Evolutionary conservation across 2,797 vertebrate genomes (phyloP).

Genomic region (Gymnothorax javanicus): DNA sequence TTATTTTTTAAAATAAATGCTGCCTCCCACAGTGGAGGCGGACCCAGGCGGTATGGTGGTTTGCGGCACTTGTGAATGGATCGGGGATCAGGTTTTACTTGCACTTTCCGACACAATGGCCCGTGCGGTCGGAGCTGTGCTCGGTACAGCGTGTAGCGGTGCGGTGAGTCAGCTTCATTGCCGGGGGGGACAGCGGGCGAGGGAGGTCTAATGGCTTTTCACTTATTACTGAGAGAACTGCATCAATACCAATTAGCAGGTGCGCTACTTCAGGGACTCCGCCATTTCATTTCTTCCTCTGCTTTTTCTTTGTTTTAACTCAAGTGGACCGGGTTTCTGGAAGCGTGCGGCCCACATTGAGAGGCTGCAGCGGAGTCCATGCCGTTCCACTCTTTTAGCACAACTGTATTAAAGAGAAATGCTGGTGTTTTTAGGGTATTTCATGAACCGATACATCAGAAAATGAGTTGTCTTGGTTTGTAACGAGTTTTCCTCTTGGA

Average conservation of each 20-base stretch:
- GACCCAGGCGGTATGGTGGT: background rate
- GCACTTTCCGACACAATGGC: background rate
- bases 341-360: background rate
- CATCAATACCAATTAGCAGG: constrained; percentile 19
- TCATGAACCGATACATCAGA: too few species aligned
- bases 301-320: background rate
- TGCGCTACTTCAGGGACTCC: background rate
- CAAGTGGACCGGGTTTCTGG: background rate
- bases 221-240: background rate
- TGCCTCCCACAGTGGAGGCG: background rate
- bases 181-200: background rate
- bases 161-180: background rate
- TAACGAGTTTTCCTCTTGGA: background rate
- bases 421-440: background rate
- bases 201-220: constrained; percentile 2
- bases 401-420: background rate
- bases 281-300: background rate
- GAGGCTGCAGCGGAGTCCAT: background rate
- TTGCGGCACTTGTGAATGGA: background rate
- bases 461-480: too few species aligned
- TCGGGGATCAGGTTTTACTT: background rate
- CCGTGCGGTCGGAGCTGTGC: background rate
- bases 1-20: too few species aligned
- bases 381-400: background rate
- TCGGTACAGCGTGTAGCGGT: background rate